These are phyloP conservation scores for Glaucopsyche alexis DNA, from an alignment of 2,888 invertebrate genomes.

Conservation along the genomic window DNA sequence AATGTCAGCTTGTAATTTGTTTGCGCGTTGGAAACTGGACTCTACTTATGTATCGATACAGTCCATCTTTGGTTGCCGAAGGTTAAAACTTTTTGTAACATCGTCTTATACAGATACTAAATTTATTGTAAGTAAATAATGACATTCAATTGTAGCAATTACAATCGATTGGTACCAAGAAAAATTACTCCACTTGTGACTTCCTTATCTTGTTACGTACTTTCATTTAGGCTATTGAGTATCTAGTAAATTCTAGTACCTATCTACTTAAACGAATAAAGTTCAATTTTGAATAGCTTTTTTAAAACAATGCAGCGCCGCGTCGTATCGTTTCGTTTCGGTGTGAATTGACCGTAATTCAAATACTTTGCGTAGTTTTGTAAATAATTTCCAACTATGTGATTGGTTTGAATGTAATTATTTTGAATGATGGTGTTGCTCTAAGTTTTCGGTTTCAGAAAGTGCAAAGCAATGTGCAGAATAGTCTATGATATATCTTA, in stretches of 20 bases:
- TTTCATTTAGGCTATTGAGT: constrained; percentile 25
- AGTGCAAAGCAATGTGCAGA: too few species aligned
- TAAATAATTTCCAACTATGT: too few species aligned
- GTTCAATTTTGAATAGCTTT: too few species aligned
- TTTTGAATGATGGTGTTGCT: too few species aligned
- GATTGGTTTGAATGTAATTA: too few species aligned
- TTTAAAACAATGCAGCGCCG: too few species aligned
- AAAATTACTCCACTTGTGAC: constrained; percentile 34
- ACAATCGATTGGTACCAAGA: constrained; percentile 39
- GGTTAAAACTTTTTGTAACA: constrained; percentile 18
- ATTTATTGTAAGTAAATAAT: constrained; percentile 42
- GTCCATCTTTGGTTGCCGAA: background rate
- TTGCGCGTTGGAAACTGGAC: background rate
- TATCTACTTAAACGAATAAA: too few species aligned
- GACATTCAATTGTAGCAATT: constrained; percentile 41
- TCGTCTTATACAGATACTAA: constrained; percentile 30
- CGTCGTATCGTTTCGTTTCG: too few species aligned
- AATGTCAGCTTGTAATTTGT: background rate
- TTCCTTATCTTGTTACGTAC: constrained; percentile 30
- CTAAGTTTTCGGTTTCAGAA: background rate
- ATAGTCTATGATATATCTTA: too few species aligned
- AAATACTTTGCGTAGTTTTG: too few species aligned
- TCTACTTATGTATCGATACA: background rate
- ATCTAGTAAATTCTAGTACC: background rate
- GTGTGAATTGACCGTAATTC: too few species aligned